Percentiles rank a stretch among this genome's conserved stretches.
phyloP scores from a whole-genome alignment of 2,888 invertebrate species.

The Pristionchus arcanus region DNA sequence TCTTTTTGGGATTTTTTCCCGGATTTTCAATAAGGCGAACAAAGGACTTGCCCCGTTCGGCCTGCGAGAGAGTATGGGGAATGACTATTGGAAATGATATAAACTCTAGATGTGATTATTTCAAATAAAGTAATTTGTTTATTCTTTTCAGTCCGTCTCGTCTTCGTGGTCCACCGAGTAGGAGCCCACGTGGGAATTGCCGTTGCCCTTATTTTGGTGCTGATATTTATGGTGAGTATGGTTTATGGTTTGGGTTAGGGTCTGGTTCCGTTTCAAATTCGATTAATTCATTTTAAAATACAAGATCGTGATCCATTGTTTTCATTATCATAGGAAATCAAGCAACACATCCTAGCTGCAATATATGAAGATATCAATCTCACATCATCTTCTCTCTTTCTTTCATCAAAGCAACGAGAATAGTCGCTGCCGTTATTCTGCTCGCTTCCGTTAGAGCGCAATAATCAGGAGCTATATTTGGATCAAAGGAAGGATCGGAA shows the following conservation, averaged over 20 bases:
- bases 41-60: no score
- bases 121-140: neutral
- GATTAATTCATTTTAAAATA: no score
- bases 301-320: no score
- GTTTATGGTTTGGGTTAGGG: neutral
- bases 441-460: neutral
- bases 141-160: neutral
- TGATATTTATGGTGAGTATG: slow-evolving; percentile 11
- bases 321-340: no score
- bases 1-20: no score
- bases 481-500: neutral
- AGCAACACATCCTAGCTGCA: neutral
- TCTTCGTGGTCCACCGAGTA: neutral
- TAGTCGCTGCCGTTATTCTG: neutral
- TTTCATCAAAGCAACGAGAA: neutral
- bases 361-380: neutral
- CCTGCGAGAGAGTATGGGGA: no score
- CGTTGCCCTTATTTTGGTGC: neutral
- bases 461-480: neutral
- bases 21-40: no score
- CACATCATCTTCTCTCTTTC: neutral
- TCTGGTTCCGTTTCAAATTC: no score
- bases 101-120: no score
- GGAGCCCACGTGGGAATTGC: neutral
- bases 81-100: no score